Evolutionary conservation across 2,797 vertebrate species (phyloP).

Genomic region (Columba guinea): DNA sequence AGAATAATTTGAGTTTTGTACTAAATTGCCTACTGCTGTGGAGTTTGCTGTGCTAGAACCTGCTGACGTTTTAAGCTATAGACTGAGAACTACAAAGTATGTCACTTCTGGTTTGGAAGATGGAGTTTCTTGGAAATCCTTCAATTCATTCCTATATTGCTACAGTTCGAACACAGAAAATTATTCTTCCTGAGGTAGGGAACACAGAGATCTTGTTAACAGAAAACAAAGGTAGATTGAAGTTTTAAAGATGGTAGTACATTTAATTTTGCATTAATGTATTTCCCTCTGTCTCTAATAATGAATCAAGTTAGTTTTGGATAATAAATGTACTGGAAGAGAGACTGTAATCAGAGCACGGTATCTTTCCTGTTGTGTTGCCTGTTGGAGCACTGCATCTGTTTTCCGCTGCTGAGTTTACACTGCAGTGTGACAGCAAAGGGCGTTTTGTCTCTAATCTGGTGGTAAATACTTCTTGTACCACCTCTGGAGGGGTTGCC

Average conservation of each 20-base stretch:
- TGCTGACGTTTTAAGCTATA: not conserved
- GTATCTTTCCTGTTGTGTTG: not conserved
- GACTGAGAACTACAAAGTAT: not conserved
- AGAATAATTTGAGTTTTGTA: not conserved
- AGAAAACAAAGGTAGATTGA: no score
- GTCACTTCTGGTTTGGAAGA: not conserved
- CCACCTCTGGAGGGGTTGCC: not conserved
- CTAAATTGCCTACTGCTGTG: not conserved
- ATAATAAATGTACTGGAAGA: not conserved
- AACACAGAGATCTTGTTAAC: not conserved
- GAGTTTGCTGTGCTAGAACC: not conserved
- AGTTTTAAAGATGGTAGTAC: not conserved
- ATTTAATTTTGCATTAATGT: not conserved
- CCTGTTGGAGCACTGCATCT: not conserved
- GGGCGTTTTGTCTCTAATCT: not conserved
- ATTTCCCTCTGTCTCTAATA: not conserved
- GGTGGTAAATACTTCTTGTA: not conserved
- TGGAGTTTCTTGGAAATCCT: not conserved
- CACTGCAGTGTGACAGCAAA: not conserved
- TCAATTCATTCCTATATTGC: not conserved
- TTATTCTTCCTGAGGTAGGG: not conserved
- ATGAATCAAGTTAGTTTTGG: not conserved
- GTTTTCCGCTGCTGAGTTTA: rapidly evolving
- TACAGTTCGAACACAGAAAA: not conserved
- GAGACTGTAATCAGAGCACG: not conserved